Conservation (phyloP, 2,113 vertebrate genomes). For the Elephantulus edwardii region DNA sequence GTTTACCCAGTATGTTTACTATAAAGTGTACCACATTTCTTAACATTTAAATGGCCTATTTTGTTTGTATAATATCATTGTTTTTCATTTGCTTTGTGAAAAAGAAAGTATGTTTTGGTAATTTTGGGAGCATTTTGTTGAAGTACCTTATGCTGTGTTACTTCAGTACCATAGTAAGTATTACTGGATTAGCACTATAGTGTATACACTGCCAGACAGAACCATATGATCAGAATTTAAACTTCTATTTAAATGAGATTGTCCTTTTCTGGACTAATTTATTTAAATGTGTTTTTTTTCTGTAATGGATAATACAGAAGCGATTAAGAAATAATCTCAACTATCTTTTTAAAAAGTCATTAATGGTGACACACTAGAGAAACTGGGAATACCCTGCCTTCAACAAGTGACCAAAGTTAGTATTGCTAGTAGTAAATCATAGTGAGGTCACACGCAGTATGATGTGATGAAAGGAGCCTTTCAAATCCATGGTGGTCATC, state of each 20-base stretch:
- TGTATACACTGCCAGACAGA: slow-evolving; percentile 55
- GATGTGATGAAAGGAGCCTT: neutral
- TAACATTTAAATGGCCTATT: slow-evolving; percentile 46
- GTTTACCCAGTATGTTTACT: slow-evolving; percentile 1
- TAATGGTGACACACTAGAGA: neutral
- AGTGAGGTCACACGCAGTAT: neutral
- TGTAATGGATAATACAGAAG: slow-evolving; percentile 73
- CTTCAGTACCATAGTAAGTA: slow-evolving; percentile 41
- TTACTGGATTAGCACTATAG: neutral
- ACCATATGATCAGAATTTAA: slow-evolving; percentile 72
- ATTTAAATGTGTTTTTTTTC: slow-evolving; percentile 78
- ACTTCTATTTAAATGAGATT: slow-evolving; percentile 75
- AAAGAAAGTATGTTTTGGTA: slow-evolving; percentile 46
- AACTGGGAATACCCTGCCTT: neutral
- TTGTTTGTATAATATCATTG: slow-evolving; percentile 52
- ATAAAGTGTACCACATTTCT: slow-evolving; percentile 62
- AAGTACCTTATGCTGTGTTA: slow-evolving; percentile 44
- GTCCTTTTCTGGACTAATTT: slow-evolving; percentile 75
- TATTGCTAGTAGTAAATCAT: neutral
- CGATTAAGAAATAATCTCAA: slow-evolving; percentile 78
- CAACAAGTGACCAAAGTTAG: neutral
- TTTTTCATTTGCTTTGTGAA: slow-evolving; percentile 70
- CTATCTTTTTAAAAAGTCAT: no score
- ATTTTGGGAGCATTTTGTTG: slow-evolving; percentile 48
- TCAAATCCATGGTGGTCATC: neutral